A percentile compares a stretch with the other conserved stretches of the same genome.
Evolutionary conservation across 2,888 invertebrate genomes (phyloP).

Genomic region (Caenorhabditis becei): DNA sequence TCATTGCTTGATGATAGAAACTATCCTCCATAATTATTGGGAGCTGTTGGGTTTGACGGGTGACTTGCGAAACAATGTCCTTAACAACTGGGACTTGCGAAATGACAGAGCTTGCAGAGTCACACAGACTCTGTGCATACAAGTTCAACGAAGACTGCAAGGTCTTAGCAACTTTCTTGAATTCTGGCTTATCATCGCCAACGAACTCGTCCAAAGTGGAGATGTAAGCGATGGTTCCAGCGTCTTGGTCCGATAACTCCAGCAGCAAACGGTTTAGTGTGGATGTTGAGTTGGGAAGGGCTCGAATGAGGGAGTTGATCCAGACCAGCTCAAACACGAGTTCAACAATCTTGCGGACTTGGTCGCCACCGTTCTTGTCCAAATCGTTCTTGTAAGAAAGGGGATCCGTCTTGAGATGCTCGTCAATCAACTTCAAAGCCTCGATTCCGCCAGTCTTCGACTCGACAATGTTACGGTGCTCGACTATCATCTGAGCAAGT

Average conservation of each 20-base stretch:
- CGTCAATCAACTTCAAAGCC: conserved; percentile 3
- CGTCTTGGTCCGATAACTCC: conserved; percentile 15
- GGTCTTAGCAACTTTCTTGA: conserved; percentile 33
- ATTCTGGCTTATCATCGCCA: conserved; percentile 46
- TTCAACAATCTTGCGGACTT: conserved; percentile 29
- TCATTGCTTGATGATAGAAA: conserved; percentile 48
- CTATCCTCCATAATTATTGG: conserved; percentile 46
- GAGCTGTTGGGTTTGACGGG: neutral
- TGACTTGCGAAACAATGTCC: neutral
- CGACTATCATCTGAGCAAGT: conserved; percentile 10
- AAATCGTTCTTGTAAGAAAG: neutral
- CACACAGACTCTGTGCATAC: conserved; percentile 1
- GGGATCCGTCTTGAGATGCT: neutral
- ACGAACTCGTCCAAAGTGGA: conserved; percentile 35
- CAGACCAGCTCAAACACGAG: conserved; percentile 21
- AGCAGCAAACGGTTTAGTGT: conserved; percentile 1
- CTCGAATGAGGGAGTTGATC: conserved; percentile 32
- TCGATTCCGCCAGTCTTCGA: conserved; percentile 21
- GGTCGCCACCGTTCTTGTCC: conserved; percentile 2
- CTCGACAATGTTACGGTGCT: conserved; percentile 8
- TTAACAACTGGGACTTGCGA: conserved; percentile 33
- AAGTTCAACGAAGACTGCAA: conserved; percentile 43
- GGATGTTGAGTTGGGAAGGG: conserved; percentile 18
- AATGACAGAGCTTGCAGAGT: conserved; percentile 11
- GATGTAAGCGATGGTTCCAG: conserved; percentile 41